Conservation (phyloP, 1,140 invertebrate species). For the Drosophila novamexicana region DNA sequence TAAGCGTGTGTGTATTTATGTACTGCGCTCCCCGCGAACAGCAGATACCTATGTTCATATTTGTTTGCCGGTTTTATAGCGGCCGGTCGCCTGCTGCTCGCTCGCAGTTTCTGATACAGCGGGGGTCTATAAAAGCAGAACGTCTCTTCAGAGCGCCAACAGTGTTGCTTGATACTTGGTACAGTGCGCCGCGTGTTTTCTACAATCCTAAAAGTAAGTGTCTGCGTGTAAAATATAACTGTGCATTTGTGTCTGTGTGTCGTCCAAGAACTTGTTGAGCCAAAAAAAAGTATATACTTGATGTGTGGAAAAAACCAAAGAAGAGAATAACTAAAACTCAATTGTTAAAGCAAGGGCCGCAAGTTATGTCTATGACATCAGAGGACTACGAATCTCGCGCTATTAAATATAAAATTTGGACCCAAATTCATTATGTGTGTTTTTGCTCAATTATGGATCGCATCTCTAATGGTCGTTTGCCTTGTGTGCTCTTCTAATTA, state of each 20-base stretch:
- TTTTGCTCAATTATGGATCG: not conserved
- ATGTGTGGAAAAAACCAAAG: conserved; percentile 5
- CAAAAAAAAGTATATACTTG: not conserved
- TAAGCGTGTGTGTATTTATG: conserved; percentile 4
- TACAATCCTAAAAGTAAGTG: conserved; percentile 63
- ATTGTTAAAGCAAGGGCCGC: no score
- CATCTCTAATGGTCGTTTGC: conserved; percentile 26
- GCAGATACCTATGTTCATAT: conserved; percentile 15
- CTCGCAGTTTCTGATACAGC: conserved; percentile 2
- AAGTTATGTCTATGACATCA: not conserved
- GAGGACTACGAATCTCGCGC: not conserved
- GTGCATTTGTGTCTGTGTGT: conserved; percentile 25
- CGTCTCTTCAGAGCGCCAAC: conserved; percentile 36
- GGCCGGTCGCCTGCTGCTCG: conserved; percentile 10
- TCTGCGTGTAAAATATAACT: conserved; percentile 7
- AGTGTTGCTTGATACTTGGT: conserved; percentile 63
- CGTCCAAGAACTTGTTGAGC: not conserved
- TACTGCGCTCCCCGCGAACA: conserved; percentile 8
- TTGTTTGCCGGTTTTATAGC: conserved; percentile 47
- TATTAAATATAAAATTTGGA: not conserved
- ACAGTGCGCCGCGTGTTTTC: conserved; percentile 60
- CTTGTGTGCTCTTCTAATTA: conserved; percentile 31
- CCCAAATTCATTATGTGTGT: not conserved
- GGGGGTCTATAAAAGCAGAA: conserved; percentile 58
- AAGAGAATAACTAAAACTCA: not conserved